phyloP scores from a whole-genome alignment of 1,140 invertebrate species.

The Saccostrea glomerata region DNA sequence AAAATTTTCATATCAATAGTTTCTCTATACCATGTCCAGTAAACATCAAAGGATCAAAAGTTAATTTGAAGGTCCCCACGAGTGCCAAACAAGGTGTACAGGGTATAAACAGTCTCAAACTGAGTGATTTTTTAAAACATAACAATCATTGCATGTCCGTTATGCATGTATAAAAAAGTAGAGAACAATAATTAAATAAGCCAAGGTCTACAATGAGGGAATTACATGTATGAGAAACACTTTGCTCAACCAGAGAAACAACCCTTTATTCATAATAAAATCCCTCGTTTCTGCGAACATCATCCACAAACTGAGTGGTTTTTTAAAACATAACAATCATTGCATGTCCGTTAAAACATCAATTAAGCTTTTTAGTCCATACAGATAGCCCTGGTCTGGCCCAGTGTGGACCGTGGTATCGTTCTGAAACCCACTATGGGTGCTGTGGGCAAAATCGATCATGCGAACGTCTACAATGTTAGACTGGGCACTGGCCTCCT shows the following conservation, averaged over 20 bases:
- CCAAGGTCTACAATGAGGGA: no score
- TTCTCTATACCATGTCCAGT: no score
- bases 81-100: no score
- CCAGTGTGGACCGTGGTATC: slow-evolving; percentile 85
- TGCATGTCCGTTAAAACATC: slow-evolving; percentile 65
- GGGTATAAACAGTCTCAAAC: no score
- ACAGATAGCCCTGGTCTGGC: slow-evolving; percentile 94
- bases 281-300: not conserved
- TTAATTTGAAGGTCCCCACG: no score
- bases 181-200: no score
- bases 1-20: no score
- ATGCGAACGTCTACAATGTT: slow-evolving; percentile 89
- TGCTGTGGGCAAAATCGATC: slow-evolving; percentile 97
- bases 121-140: not conserved
- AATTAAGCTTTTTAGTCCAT: slow-evolving; percentile 87
- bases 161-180: slow-evolving; percentile 48
- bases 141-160: slow-evolving; percentile 46
- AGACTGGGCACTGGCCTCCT: slow-evolving; percentile 15
- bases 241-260: no score
- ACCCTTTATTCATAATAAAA: no score
- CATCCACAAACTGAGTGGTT: not conserved
- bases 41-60: no score
- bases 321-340: not conserved
- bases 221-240: no score
- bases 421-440: slow-evolving; percentile 82